phyloP scores from a whole-genome alignment of 64 coral and sea anemone genomes.

The Pachyseris speciosa region DNA sequence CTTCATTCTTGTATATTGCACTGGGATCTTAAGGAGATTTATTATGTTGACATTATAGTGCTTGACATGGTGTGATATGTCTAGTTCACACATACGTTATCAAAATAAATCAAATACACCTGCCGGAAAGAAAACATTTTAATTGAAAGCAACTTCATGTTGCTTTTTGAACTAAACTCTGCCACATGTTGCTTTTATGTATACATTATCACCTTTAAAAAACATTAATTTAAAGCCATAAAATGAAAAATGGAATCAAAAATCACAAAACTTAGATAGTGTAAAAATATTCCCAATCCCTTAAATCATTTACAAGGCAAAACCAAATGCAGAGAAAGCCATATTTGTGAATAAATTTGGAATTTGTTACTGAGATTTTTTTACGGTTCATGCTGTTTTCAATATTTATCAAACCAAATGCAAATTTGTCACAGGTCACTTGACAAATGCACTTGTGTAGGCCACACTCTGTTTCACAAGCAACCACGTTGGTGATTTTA shows the following conservation, averaged over 20 bases:
- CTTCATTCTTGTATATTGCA: background rate
- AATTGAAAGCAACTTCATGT: background rate
- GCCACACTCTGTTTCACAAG: background rate
- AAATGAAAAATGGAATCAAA: background rate
- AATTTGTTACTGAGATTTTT: background rate
- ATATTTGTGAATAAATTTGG: too few relatives aligned
- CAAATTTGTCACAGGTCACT: conserved; percentile 43
- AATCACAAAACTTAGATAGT: too few relatives aligned
- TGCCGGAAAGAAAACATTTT: background rate
- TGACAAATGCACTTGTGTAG: conserved; percentile 4
- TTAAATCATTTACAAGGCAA: background rate
- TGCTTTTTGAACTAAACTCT: background rate
- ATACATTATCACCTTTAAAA: background rate
- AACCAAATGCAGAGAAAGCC: background rate
- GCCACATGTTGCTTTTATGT: conserved; percentile 3
- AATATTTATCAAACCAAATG: conserved; percentile 51
- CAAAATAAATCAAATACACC: conserved; percentile 9
- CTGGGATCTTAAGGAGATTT: background rate
- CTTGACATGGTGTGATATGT: background rate
- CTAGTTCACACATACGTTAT: background rate
- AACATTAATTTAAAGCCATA: background rate
- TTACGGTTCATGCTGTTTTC: conserved; percentile 26
- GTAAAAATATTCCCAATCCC: background rate
- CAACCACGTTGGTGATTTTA: background rate
- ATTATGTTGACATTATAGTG: background rate